These are phyloP conservation scores for Chrysolina americana DNA, from an alignment of 2,888 invertebrate species.

Conservation along the genomic window DNA sequence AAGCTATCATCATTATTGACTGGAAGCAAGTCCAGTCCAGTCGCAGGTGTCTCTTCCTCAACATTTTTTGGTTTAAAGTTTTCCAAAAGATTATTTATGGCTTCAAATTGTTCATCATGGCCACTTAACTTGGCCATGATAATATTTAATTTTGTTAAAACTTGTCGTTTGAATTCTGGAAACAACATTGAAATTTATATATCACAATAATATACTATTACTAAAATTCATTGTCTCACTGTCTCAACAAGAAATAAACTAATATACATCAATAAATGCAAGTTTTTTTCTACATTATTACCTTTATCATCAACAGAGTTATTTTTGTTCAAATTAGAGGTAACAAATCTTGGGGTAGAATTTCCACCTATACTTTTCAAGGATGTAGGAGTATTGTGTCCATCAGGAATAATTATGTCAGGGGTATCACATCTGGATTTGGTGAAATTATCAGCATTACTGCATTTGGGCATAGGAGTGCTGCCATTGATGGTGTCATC, in stretches of 20 bases:
- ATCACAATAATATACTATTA: conserved; percentile 5
- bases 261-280: conserved; percentile 29
- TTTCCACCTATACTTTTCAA: conserved; percentile 31
- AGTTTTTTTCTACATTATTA: conserved; percentile 32
- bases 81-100: conserved; percentile 21
- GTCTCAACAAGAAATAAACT: conserved; percentile 24
- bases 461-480: conserved; percentile 31
- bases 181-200: conserved; percentile 21
- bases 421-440: conserved; percentile 24
- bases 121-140: conserved; percentile 20
- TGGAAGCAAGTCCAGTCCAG: conserved; percentile 21
- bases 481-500: conserved; percentile 27
- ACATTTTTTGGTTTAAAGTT: conserved; percentile 21
- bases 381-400: conserved; percentile 32
- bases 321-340: conserved; percentile 26
- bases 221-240: conserved; percentile 15
- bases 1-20: conserved; percentile 23
- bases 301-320: conserved; percentile 31
- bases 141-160: conserved; percentile 21
- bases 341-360: conserved; percentile 27
- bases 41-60: conserved; percentile 20
- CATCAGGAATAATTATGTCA: conserved; percentile 28
- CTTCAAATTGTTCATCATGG: conserved; percentile 23
- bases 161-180: conserved; percentile 25
- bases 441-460: conserved; percentile 27